These are phyloP conservation scores for Polydrusus pterygomalis DNA, from an alignment of 2,888 invertebrate species.

Conservation along the genomic window DNA sequence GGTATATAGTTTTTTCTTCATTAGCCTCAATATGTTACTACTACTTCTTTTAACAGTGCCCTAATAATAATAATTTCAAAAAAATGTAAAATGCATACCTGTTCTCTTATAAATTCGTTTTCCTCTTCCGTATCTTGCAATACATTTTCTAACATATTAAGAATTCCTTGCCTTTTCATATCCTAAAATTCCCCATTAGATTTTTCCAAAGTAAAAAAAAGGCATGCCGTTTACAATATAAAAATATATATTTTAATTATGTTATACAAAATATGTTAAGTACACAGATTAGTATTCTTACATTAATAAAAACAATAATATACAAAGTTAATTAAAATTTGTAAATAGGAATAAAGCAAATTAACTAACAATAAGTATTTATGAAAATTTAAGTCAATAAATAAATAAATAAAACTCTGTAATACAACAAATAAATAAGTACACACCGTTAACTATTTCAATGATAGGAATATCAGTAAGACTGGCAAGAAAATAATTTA, in stretches of 20 bases:
- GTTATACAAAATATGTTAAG: slow-evolving; percentile 13
- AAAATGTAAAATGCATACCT: slow-evolving; percentile 50
- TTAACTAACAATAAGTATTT: not conserved
- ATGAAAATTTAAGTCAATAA: no score
- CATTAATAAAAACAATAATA: not conserved
- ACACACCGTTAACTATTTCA: no score
- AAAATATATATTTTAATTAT: slow-evolving; percentile 22
- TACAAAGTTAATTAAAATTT: not conserved
- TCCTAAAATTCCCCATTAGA: slow-evolving; percentile 36
- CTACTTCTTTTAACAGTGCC: no score
- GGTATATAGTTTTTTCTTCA: no score
- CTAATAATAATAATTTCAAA: no score
- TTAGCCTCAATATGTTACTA: no score
- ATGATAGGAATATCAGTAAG: no score
- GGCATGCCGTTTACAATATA: slow-evolving; percentile 2
- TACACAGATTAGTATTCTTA: slow-evolving; percentile 1
- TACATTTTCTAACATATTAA: slow-evolving; percentile 36
- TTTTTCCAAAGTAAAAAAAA: slow-evolving; percentile 11
- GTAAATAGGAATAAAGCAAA: not conserved
- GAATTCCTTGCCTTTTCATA: slow-evolving; percentile 39
- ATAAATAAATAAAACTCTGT: no score
- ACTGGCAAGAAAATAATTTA: not conserved
- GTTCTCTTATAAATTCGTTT: slow-evolving; percentile 50
- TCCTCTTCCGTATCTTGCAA: slow-evolving; percentile 57
- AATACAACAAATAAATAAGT: no score